These are phyloP conservation scores for Lycophotia porphyrea DNA, from an alignment of 2,888 invertebrate genomes.

Conservation along the genomic window DNA sequence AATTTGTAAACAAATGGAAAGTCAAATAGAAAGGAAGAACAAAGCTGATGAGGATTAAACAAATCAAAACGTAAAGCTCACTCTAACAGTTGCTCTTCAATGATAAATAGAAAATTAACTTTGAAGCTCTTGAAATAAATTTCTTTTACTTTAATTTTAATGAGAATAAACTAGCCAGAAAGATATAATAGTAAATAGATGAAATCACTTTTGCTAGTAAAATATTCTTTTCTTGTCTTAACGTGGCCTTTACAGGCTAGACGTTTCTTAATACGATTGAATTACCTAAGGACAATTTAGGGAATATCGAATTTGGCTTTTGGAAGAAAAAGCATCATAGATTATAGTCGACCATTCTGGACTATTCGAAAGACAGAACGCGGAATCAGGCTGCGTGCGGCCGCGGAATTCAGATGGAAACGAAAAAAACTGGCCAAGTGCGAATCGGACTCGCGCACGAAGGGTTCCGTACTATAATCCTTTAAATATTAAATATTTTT, in stretches of 20 bases:
- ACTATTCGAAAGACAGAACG: not conserved
- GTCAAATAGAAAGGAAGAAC: not conserved
- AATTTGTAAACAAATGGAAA: not conserved
- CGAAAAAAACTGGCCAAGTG: too few relatives aligned
- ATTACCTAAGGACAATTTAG: conserved; percentile 4
- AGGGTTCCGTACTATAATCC: too few relatives aligned
- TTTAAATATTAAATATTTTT: too few relatives aligned
- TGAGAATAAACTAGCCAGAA: too few relatives aligned
- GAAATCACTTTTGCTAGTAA: not conserved
- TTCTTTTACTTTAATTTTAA: not conserved
- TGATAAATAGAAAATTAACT: conserved; percentile 4
- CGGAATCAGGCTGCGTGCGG: not conserved
- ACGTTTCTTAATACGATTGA: not conserved
- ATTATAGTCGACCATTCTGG: not conserved
- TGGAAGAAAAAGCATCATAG: not conserved
- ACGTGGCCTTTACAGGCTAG: not conserved
- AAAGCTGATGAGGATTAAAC: conserved; percentile 11
- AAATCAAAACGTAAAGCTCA: conserved; percentile 12
- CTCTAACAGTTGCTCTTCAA: not conserved
- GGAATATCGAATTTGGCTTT: not conserved
- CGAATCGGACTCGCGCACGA: too few relatives aligned
- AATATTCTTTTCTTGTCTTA: not conserved
- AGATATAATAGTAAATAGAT: not conserved
- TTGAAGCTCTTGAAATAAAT: not conserved
- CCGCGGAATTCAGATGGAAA: too few relatives aligned